Percentiles rank a stretch among this genome's conserved stretches.
These are phyloP conservation scores for Oreonectes daqikongensis DNA, from an alignment of 2,797 vertebrate species.

Conservation along the genomic window DNA sequence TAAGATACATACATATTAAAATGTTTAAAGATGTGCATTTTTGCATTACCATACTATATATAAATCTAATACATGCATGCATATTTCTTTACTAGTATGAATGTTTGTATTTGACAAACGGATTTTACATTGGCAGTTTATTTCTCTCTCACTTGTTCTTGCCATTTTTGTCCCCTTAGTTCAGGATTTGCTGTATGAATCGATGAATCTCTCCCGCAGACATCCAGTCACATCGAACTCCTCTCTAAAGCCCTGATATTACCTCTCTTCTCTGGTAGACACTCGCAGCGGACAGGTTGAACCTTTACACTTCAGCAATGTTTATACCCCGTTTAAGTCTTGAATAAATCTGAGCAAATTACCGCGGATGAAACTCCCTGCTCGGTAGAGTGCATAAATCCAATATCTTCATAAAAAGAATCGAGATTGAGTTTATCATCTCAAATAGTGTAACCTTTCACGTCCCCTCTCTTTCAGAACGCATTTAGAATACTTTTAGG, in stretches of 20 bases:
- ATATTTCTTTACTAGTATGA: too few relatives aligned
- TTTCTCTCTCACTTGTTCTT: not conserved
- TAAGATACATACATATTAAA: too few relatives aligned
- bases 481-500: slow-evolving; percentile 56
- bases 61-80: too few relatives aligned
- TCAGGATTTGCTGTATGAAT: slow-evolving; percentile 54
- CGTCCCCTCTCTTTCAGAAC: slow-evolving; percentile 38
- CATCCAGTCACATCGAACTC: slow-evolving; percentile 52
- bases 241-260: slow-evolving; percentile 56
- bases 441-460: slow-evolving; percentile 55
- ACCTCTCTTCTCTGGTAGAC: slow-evolving; percentile 51
- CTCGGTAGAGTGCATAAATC: slow-evolving; percentile 59
- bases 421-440: slow-evolving; percentile 57
- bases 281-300: slow-evolving; percentile 54
- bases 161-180: slow-evolving; percentile 20
- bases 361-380: slow-evolving; percentile 56
- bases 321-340: slow-evolving; percentile 65
- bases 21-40: too few relatives aligned
- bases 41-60: too few relatives aligned
- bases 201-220: slow-evolving; percentile 54
- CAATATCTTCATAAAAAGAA: slow-evolving; percentile 56
- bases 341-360: slow-evolving; percentile 66
- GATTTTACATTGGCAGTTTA: not conserved
- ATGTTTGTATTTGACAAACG: not conserved
- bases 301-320: slow-evolving; percentile 58